These are phyloP conservation scores for Ephialtes manifestator DNA, from an alignment of 2,888 invertebrate species.

Conservation along the genomic window DNA sequence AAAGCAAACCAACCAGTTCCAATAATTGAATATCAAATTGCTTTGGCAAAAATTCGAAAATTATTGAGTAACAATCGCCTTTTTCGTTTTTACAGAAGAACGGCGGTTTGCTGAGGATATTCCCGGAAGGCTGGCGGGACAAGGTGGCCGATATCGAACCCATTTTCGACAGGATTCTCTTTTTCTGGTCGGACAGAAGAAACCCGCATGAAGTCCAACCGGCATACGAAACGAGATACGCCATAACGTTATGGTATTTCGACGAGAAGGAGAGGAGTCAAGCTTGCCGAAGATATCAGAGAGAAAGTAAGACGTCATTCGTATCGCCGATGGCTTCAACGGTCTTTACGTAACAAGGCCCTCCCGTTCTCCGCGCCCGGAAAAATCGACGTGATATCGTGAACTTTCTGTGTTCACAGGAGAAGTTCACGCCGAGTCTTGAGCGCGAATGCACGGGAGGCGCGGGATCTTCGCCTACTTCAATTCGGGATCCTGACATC, in stretches of 20 bases:
- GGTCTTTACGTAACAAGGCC: slow-evolving; percentile 53
- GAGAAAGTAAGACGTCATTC: slow-evolving; percentile 86
- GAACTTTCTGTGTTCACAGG: slow-evolving; percentile 72
- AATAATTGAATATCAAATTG: not conserved
- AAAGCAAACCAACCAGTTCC: not conserved
- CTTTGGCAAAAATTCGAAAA: not conserved
- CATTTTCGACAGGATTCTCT: slow-evolving; percentile 96
- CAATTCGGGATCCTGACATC: slow-evolving; percentile 69
- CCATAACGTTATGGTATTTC: slow-evolving; percentile 97
- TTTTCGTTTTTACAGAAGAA: slow-evolving; percentile 82
- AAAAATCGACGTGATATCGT: slow-evolving; percentile 45
- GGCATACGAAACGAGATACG: slow-evolving; percentile 95
- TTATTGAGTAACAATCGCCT: not conserved
- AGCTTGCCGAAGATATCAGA: slow-evolving; percentile 89
- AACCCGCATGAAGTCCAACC: slow-evolving; percentile 99
- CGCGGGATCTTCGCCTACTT: slow-evolving; percentile 35
- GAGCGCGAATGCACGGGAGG: slow-evolving; percentile 51
- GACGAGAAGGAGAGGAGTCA: slow-evolving; percentile 93
- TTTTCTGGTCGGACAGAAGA: slow-evolving; percentile 99
- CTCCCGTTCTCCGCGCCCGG: not conserved
- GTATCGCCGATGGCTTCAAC: slow-evolving; percentile 44
- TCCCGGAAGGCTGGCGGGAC: slow-evolving; percentile 94
- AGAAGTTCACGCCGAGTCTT: slow-evolving; percentile 72
- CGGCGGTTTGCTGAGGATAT: slow-evolving; percentile 97
- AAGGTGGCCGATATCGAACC: slow-evolving; percentile 97